Percentiles rank a stretch among this genome's conserved stretches.
Conservation (phyloP, 2,113 vertebrate genomes). For the Malurus alboscapulatus region DNA sequence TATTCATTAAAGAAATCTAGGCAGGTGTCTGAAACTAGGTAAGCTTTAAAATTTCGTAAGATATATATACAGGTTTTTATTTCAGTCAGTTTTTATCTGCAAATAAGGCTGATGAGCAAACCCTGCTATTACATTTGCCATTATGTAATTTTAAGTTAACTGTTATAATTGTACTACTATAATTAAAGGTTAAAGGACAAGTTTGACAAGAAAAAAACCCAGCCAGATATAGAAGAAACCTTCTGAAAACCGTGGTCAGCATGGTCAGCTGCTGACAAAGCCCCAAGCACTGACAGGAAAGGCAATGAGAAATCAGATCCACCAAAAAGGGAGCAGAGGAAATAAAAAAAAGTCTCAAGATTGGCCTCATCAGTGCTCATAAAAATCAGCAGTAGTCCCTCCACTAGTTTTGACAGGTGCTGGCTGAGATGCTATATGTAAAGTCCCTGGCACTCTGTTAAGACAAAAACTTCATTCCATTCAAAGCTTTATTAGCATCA, state of each 20-base stretch:
- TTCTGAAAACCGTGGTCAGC: not conserved
- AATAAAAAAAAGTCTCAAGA: not conserved
- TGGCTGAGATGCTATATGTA: not conserved
- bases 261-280: not conserved
- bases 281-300: not conserved
- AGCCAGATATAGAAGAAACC: not conserved
- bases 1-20: not conserved
- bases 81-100: not conserved
- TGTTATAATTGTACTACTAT: not conserved
- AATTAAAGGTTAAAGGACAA: not conserved
- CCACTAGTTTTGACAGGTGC: not conserved
- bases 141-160: not conserved
- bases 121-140: not conserved
- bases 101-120: not conserved
- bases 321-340: not conserved
- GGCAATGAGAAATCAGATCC: not conserved
- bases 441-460: not conserved
- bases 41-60: not conserved
- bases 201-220: not conserved
- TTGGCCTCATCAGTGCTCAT: not conserved
- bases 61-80: not conserved
- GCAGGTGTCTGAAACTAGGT: not conserved
- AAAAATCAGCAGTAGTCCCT: not conserved
- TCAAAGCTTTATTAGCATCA: constrained; percentile 24
- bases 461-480: not conserved